Base-by-base conservation (phyloP, 2,888 invertebrate species). In the Hermaeophaga mercurialis region DNA sequence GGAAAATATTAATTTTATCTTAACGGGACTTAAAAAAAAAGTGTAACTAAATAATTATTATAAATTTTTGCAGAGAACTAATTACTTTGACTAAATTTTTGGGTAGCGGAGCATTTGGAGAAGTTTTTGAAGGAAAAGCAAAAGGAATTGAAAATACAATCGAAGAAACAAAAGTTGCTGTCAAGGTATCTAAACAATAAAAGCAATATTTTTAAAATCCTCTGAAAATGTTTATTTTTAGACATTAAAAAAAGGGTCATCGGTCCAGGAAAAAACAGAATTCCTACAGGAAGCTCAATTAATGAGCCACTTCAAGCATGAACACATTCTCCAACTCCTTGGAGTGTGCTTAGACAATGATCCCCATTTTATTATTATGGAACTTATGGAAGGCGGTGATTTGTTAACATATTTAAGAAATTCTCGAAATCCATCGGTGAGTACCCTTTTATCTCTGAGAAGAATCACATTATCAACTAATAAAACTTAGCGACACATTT, bases 341-440 rank as follows among this genome's bases (percentile, higher is more conserved):
- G 98, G 98, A 1, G 94, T 99, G 3, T 97, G 96, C 72, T 83
- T 96, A 22, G 95, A 97, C 73, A 90, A 91, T 64, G 95, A 96
- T 73, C 91, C 95, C 5, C 90, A 94, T 70, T 92, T 94, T 68
- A 88, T 99, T 61, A 90, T 99, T 41, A 88, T 98, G 84, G 98
- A 99, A 75, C 83, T 98, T 12, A 99, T 99, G 99, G 93, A 96
- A 75, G 96, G 92, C 3, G 97, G 98, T 0, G 98, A 98, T 79
- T 79, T 99, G 54, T 81, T 97, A 24, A 93, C 91, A 56, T 98
- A 94, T 75, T 80, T 99, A 39, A 81, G 96, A 49, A 85, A 87
- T 3, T 91, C 91, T 65, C 82, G 96, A 53, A 86, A 90, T 33
- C 82, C 85, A n/a, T 76, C 84, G 73, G 90, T 90, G 78, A 77